Evolutionary conservation across 2,888 invertebrate genomes (phyloP), one percentile per base, ranked within the genome.

Genomic region (Nesidiocoris tenuis): DNA sequence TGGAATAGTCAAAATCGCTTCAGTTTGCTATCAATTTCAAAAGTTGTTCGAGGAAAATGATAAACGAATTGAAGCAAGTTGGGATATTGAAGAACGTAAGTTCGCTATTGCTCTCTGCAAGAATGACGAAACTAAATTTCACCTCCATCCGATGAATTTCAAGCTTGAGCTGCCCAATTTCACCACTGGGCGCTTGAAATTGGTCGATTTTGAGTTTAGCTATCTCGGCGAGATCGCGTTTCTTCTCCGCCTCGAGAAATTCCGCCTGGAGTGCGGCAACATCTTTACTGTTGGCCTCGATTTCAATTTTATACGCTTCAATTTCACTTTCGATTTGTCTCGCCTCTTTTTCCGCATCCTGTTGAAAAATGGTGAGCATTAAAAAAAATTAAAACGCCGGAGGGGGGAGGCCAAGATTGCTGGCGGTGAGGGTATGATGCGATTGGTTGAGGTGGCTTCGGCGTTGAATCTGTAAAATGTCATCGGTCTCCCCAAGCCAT

Each of bases 81-180:
- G n/a, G n/a, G n/a, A n/a, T n/a, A n/a, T n/a, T n/a, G n/a, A n/a
- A n/a, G n/a, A n/a, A n/a, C n/a, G n/a, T n/a, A n/a, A n/a, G n/a
- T n/a, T n/a, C n/a, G n/a, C n/a, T n/a, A n/a, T n/a, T n/a, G n/a
- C n/a, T n/a, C n/a, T n/a, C n/a, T n/a, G n/a, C n/a, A n/a, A n/a
- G n/a, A n/a, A n/a, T n/a, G n/a, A n/a, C n/a, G n/a, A n/a, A n/a
- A n/a, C n/a, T n/a, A n/a, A n/a, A n/a, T n/a, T n/a, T 39, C 82
- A 93, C 91, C 84, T 91, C 89, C 94, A 94, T 94, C 80, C 91
- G 87, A 81, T 93, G 93, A 81, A 94, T 93, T 85, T 94, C 94
- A 56, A 86, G 86, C 82, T 87, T 90, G 93, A 94, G 93, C 39
- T 86, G 86, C 0, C 89, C 89, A 19, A 93, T 87, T 82, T 93